Conservation (phyloP, 2,113 vertebrate species). For the Cranoglanis bouderius region DNA sequence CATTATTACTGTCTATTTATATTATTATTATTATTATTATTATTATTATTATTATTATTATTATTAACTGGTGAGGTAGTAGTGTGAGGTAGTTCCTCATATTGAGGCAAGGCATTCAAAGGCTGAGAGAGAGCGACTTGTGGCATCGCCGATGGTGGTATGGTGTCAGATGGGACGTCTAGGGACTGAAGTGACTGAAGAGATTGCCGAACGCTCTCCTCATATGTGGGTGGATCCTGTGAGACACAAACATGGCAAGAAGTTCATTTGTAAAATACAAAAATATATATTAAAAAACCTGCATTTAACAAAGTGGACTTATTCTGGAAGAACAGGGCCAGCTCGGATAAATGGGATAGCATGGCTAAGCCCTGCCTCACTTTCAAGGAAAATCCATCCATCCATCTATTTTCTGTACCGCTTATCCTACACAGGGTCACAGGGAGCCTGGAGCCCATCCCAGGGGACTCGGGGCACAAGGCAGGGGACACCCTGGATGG, state of each 20-base stretch:
- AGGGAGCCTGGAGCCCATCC: too few species aligned
- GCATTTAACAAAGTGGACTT: neutral
- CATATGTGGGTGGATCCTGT: slow-evolving; percentile 75
- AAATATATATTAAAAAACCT: neutral
- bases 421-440: too few species aligned
- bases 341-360: neutral
- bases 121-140: slow-evolving; percentile 20
- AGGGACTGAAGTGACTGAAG: slow-evolving; percentile 57
- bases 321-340: neutral
- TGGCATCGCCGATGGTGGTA: slow-evolving; percentile 43
- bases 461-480: too few species aligned
- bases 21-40: too few species aligned
- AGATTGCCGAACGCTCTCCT: slow-evolving; percentile 70
- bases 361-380: neutral
- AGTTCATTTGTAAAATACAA: neutral
- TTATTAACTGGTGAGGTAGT: slow-evolving; percentile 10
- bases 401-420: too few species aligned
- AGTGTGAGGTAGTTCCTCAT: slow-evolving; percentile 34
- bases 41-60: too few species aligned
- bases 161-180: slow-evolving; percentile 60
- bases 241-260: slow-evolving; percentile 1
- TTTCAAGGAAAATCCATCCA: neutral
- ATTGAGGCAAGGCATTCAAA: slow-evolving; percentile 12
- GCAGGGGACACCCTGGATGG: too few species aligned
- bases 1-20: neutral